Evolutionary conservation across 2,888 invertebrate species (phyloP), one percentile per base, ranked within the genome.

Genomic region (Catotricha subobsoleta): DNA sequence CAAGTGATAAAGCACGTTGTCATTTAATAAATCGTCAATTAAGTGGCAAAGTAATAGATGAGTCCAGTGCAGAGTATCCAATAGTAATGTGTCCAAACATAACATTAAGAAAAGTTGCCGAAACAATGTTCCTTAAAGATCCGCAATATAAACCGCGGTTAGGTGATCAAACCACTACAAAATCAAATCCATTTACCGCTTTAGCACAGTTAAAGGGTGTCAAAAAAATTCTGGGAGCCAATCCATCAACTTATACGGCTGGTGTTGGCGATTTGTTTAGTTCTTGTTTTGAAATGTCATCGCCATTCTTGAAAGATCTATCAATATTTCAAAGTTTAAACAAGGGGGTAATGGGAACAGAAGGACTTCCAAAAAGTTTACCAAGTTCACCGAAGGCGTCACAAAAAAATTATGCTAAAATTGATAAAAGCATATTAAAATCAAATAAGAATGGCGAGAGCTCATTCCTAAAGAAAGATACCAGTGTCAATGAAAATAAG

Each of bases 51-150:
- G 39, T 31, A 20, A 30, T 31, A 33, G 31, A 42, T 42, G 38
- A 33, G 25, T 13, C 33, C 21, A 29, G 57, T 44, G 52, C 62
- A 49, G 56, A 63, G 48, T 54, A 50, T 55, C 47, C 58, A 55
- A 41, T 36, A 7, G 57, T 60, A 18, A 56, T 61, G 35, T 63
- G 64, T 43, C 62, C 62, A 43, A 67, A 70, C 46, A 47, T 67
- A 30, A 47, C 67, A 29, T 67, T 69, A 6, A 71, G 73, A 43
- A 74, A 77, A 50, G 75, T 86, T 8, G 86, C 83, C 39, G 82
- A 84, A 62, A 78, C 81, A 45, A 90, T 90, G 78, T 79, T 86
- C 58, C 71, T 80, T 49, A 75, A 81, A 50, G 86, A 87, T 66
- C 73, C 80, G 41, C 80, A 82, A 61, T 83, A 86, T 57, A 77